These are phyloP conservation scores for Tetranychus truncatus DNA, from an alignment of 2,888 invertebrate genomes.

Conservation along the genomic window DNA sequence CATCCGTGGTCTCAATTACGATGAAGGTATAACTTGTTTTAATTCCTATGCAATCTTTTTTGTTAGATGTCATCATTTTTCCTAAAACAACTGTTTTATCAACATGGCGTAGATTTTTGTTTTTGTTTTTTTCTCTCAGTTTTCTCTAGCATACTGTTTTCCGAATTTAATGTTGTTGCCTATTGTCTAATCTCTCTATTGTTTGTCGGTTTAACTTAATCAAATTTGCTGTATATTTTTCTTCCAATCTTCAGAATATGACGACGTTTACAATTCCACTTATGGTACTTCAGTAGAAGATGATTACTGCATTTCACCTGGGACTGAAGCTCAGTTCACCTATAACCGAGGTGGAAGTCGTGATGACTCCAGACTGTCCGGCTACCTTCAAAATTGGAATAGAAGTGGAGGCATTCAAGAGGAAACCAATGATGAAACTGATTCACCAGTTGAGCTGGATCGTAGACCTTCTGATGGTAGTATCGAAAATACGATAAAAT, in stretches of 20 bases:
- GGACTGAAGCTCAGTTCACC: slow-evolving; percentile 21
- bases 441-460: slow-evolving; percentile 18
- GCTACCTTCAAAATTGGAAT: background rate
- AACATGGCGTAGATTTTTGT: background rate
- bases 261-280: slow-evolving; percentile 60
- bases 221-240: background rate
- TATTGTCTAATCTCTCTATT: no score
- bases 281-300: slow-evolving; percentile 89
- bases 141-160: background rate
- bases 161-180: background rate
- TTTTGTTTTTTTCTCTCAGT: background rate
- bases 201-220: background rate
- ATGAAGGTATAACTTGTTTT: slow-evolving; percentile 43
- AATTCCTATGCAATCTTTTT: no score
- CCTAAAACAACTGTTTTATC: background rate
- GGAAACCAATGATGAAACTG: slow-evolving; percentile 40
- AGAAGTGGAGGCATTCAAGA: slow-evolving; percentile 33
- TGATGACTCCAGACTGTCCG: background rate
- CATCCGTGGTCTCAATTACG: slow-evolving; percentile 61
- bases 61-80: background rate
- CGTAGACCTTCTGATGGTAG: slow-evolving; percentile 25
- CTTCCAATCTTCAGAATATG: slow-evolving; percentile 48
- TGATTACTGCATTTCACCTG: slow-evolving; percentile 58
- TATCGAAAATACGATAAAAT: background rate
- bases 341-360: slow-evolving; percentile 10